A percentile compares a stretch with the other conserved stretches of the same genome.
phyloP scores from a whole-genome alignment of 2,797 vertebrate genomes.

The Phrynocephalus forsythii region DNA sequence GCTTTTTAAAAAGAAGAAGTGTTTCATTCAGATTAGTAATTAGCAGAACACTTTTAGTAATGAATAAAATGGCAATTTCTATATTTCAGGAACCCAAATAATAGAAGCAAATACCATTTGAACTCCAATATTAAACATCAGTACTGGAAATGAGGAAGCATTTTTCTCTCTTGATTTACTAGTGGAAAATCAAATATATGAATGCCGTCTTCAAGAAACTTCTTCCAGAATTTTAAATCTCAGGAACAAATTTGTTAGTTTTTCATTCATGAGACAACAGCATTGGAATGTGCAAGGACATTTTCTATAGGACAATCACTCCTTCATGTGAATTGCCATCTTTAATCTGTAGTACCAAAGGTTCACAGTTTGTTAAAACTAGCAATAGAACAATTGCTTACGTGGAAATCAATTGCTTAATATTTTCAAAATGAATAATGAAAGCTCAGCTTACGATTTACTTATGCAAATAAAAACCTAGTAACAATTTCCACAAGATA shows the following conservation, averaged over 20 bases:
- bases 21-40: neutral
- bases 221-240: neutral
- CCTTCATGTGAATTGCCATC: neutral
- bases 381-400: too few species aligned
- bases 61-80: neutral
- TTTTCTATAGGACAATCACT: neutral
- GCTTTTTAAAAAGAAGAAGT: neutral
- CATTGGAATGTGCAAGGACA: neutral
- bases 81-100: neutral
- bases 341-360: neutral
- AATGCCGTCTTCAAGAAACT: constrained; percentile 5
- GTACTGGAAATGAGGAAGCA: neutral
- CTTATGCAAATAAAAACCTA: too few species aligned
- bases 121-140: neutral
- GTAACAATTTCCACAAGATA: too few species aligned
- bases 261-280: neutral
- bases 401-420: neutral
- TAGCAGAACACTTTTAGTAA: too few species aligned
- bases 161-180: neutral
- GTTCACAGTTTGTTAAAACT: neutral
- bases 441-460: neutral
- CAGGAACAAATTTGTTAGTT: neutral
- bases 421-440: constrained; percentile 1
- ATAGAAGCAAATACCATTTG: neutral
- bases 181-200: neutral